Conservation (phyloP, 2,888 invertebrate genomes). For the Tolmerus cingulatus region DNA sequence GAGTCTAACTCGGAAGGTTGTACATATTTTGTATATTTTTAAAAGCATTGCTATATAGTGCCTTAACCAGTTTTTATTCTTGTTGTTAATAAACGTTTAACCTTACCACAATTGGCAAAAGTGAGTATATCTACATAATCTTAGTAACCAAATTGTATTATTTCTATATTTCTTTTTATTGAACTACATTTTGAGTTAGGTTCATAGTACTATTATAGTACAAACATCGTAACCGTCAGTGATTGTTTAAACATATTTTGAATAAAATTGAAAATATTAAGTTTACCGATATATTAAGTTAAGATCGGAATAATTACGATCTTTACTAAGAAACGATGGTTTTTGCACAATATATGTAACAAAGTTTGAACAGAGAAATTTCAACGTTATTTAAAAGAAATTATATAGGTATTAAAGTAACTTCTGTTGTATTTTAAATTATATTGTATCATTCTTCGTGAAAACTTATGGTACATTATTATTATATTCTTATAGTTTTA, state of each 20-base stretch:
- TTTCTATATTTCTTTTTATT: not conserved
- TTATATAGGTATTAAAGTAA: no score
- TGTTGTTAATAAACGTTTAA: not conserved
- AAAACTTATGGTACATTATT: no score
- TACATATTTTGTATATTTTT: not conserved
- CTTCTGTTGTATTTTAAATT: no score
- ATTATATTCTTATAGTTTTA: no score
- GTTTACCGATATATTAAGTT: no score
- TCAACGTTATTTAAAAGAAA: no score
- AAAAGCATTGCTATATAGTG: not conserved
- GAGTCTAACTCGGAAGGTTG: constrained; percentile 8
- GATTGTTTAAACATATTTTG: not conserved
- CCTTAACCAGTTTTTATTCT: constrained; percentile 12
- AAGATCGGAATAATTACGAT: not conserved
- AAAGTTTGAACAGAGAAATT: no score
- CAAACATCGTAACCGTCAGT: not conserved
- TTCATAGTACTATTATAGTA: not conserved
- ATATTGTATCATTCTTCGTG: no score
- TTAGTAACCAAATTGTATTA: not conserved
- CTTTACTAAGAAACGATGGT: no score
- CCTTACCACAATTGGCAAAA: not conserved
- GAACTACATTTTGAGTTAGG: not conserved
- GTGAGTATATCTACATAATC: not conserved
- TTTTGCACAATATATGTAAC: no score
- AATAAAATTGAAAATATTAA: not conserved